These are phyloP conservation scores for Aptenodytes patagonicus DNA, from an alignment of 2,113 vertebrate genomes.

Conservation along the genomic window DNA sequence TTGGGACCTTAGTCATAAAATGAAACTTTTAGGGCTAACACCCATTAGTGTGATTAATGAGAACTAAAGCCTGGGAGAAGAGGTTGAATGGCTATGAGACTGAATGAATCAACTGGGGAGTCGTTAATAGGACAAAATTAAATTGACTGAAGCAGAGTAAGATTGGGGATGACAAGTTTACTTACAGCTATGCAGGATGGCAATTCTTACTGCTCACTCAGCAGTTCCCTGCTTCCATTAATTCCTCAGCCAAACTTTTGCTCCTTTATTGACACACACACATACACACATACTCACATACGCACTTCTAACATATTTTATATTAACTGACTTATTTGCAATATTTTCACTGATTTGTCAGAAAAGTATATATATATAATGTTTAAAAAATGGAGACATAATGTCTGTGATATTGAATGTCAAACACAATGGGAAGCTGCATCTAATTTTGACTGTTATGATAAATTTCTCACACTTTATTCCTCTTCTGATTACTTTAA, in stretches of 20 bases:
- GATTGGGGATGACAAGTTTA: conserved; percentile 29
- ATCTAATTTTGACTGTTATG: background rate
- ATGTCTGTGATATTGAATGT: background rate
- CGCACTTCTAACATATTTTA: background rate
- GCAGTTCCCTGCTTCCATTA: background rate
- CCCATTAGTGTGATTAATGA: conserved; percentile 43
- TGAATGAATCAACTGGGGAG: background rate
- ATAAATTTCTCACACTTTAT: background rate
- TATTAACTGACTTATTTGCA: background rate
- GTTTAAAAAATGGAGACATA: background rate
- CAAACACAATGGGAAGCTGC: background rate
- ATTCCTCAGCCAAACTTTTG: background rate
- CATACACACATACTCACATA: background rate
- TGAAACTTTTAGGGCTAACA: conserved; percentile 6
- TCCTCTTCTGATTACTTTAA: background rate
- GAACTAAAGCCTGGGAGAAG: background rate
- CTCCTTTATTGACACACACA: background rate
- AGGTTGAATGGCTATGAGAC: background rate
- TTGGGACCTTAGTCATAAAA: background rate
- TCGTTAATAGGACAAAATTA: conserved; percentile 22
- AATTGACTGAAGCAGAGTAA: conserved; percentile 33
- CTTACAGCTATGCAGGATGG: background rate
- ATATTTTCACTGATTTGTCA: background rate
- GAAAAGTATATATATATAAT: background rate
- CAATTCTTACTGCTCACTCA: background rate